Evolutionary conservation across 2,113 vertebrate genomes (phyloP).

Genomic region (Sciurus niger): DNA sequence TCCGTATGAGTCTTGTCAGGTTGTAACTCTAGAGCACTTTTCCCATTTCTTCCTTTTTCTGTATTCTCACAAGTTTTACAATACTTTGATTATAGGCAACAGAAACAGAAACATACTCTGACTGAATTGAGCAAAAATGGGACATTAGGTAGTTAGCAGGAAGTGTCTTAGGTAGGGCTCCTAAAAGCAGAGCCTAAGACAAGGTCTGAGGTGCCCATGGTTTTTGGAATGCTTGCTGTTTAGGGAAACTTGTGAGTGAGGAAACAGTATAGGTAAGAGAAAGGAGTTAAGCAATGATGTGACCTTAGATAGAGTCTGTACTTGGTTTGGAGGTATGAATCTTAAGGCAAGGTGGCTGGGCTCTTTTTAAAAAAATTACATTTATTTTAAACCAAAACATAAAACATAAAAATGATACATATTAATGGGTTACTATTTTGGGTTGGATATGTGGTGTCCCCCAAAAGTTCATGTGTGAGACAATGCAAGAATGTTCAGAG

Average conservation of each 20-base stretch:
- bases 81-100: constrained; percentile 7
- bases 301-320: neutral
- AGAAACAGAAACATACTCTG: constrained; percentile 33
- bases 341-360: neutral
- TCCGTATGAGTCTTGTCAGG: neutral
- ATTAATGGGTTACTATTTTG: neutral
- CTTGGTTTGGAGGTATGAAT: neutral
- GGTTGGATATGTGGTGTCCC: too few relatives aligned
- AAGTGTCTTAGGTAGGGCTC: neutral
- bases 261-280: neutral
- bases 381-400: neutral
- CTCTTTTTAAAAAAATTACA: neutral
- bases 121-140: neutral
- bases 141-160: neutral
- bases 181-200: neutral
- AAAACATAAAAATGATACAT: neutral
- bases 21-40: neutral
- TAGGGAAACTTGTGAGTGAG: neutral
- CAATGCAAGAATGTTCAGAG: too few relatives aligned
- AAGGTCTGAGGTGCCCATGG: neutral
- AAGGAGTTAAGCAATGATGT: neutral
- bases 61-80: neutral
- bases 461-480: too few relatives aligned
- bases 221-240: neutral
- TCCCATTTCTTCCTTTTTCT: neutral